Evolutionary conservation across 2,888 invertebrate genomes (phyloP).

Genomic region (Punctoribates punctum): DNA sequence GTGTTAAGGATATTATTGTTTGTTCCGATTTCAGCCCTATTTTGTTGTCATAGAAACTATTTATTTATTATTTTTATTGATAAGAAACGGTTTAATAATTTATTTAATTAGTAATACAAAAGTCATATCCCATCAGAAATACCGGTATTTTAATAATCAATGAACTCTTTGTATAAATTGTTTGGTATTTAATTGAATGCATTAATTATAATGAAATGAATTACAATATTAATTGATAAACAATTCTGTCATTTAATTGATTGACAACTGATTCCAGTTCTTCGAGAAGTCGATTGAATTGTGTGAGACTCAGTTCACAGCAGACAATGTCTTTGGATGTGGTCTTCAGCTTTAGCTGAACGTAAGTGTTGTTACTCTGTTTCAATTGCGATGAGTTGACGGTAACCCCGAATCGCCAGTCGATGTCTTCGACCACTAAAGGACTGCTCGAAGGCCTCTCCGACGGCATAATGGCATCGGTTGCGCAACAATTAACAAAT

Average conservation of each 20-base stretch:
- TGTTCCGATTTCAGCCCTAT: neutral
- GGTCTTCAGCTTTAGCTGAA: slow-evolving; percentile 11
- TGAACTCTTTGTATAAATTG: neutral
- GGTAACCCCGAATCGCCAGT: slow-evolving; percentile 16
- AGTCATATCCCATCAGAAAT: neutral
- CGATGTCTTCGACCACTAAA: neutral
- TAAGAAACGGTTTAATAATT: neutral
- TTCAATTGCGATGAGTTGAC: slow-evolving; percentile 1
- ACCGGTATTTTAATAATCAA: neutral
- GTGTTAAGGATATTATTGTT: too few species aligned
- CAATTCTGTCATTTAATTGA: slow-evolving; percentile 6
- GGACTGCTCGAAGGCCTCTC: neutral
- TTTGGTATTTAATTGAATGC: too few species aligned
- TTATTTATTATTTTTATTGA: neutral
- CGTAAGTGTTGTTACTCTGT: neutral
- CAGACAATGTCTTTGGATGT: neutral
- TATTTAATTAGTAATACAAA: neutral
- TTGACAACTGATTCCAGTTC: slow-evolving; percentile 21
- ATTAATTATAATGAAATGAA: too few species aligned
- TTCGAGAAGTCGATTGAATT: slow-evolving; percentile 21
- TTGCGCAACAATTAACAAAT: too few species aligned
- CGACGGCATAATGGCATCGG: neutral
- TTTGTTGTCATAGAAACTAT: slow-evolving; percentile 13
- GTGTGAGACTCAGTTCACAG: neutral
- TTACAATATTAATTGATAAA: neutral